A percentile compares a stretch with the other conserved stretches of the same genome.
These are phyloP conservation scores for Centroberyx gerrardi DNA, from an alignment of 2,797 vertebrate species.

Conservation along the genomic window DNA sequence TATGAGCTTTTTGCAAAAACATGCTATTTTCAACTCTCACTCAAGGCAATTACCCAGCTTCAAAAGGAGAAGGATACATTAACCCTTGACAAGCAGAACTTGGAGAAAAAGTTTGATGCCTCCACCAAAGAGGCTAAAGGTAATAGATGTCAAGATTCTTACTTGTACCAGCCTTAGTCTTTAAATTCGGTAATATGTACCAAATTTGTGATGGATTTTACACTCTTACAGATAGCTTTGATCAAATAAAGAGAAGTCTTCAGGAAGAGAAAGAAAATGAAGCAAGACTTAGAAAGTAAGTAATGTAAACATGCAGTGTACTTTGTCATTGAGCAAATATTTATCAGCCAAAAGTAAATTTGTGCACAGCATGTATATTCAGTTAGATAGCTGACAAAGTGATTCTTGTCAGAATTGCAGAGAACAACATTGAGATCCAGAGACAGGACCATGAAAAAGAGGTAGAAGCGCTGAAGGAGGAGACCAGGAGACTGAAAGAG, in stretches of 20 bases:
- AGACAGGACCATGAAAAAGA: conserved; percentile 89
- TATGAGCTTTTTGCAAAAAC: not conserved
- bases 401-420: conserved; percentile 86
- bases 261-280: conserved; percentile 90
- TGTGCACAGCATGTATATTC: not conserved
- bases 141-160: conserved; percentile 53
- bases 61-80: conserved; percentile 84
- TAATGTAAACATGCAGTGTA: conserved; percentile 12
- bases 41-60: conserved; percentile 81
- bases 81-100: conserved; percentile 85
- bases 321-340: not conserved
- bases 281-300: conserved; percentile 91
- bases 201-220: conserved; percentile 9
- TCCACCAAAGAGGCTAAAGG: conserved; percentile 89
- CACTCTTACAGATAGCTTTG: conserved; percentile 89
- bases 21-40: conserved; percentile 16
- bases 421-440: conserved; percentile 92
- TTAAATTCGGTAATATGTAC: not conserved
- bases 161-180: not conserved
- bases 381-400: conserved; percentile 3
- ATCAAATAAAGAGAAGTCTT: conserved; percentile 88
- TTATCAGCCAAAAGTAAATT: not conserved
- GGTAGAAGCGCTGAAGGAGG: conserved; percentile 86
- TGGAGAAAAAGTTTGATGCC: conserved; percentile 85
- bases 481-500: conserved; percentile 87